Conservation (phyloP, 2,113 vertebrate genomes). For the Struthio camelus region DNA sequence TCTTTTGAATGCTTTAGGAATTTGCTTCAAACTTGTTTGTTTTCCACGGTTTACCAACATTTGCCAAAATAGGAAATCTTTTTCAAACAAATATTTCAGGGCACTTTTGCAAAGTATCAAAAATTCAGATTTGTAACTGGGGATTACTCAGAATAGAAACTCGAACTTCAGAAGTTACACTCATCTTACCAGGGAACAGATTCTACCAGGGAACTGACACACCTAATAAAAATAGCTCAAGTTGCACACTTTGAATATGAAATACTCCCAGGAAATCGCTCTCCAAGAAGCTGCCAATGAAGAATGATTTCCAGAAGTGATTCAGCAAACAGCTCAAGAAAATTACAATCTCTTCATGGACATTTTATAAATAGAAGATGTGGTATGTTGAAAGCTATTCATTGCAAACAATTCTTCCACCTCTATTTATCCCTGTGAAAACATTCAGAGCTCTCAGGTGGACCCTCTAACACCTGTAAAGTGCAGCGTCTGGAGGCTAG, state of each 20-base stretch:
- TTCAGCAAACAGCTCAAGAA: slow-evolving; percentile 40
- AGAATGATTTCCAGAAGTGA: slow-evolving; percentile 45
- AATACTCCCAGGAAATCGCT: slow-evolving; percentile 23
- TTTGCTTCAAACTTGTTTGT: neutral
- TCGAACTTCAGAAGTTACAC: neutral
- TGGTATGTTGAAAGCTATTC: neutral
- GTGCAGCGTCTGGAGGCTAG: neutral
- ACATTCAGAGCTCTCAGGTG: slow-evolving; percentile 11
- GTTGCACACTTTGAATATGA: slow-evolving; percentile 38
- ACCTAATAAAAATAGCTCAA: slow-evolving; percentile 34
- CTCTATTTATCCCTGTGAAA: slow-evolving; percentile 32
- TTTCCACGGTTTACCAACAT: neutral
- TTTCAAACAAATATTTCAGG: neutral
- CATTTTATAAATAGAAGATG: slow-evolving; percentile 43
- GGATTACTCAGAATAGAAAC: neutral
- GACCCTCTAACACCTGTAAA: neutral
- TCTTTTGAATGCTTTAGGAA: neutral
- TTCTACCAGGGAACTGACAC: neutral
- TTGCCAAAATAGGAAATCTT: neutral
- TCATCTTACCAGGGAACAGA: neutral
- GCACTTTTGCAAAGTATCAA: neutral
- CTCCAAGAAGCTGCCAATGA: slow-evolving; percentile 8
- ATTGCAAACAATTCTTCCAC: neutral
- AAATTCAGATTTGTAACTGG: neutral
- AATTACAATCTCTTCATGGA: neutral